Evolutionary conservation across 2,888 invertebrate genomes (phyloP).

Genomic region (Gnatocerus cornutus): DNA sequence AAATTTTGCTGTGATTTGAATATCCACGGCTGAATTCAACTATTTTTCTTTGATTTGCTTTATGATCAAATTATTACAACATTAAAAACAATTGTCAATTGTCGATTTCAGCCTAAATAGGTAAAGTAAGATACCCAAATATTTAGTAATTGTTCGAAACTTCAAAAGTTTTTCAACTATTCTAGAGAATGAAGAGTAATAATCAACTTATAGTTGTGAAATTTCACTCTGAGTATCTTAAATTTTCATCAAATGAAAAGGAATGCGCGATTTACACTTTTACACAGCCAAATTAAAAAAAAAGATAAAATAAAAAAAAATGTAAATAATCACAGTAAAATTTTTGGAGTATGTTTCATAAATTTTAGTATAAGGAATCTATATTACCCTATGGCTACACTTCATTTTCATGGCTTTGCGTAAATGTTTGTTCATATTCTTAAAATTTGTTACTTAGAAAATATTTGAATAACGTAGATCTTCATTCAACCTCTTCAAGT

Average conservation of each 20-base stretch:
- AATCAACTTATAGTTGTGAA: background rate
- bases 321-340: conserved; percentile 48
- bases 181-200: too few relatives aligned
- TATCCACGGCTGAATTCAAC: background rate
- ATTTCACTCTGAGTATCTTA: conserved; percentile 1
- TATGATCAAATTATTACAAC: too few relatives aligned
- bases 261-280: conserved; percentile 46
- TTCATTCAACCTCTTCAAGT: conserved; percentile 36
- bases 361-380: conserved; percentile 27
- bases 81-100: too few relatives aligned
- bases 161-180: too few relatives aligned
- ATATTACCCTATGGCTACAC: conserved; percentile 16
- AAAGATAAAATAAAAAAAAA: conserved; percentile 30
- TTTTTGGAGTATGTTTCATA: conserved; percentile 47
- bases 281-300: conserved; percentile 48
- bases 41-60: background rate
- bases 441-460: conserved; percentile 16
- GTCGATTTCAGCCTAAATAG: background rate
- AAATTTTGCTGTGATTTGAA: conserved; percentile 38
- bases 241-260: conserved; percentile 31
- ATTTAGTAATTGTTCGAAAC: too few relatives aligned
- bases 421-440: conserved; percentile 22
- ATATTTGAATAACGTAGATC: conserved; percentile 13
- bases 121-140: conserved; percentile 1
- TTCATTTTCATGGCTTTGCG: conserved; percentile 20